Evolutionary conservation across 2,113 vertebrate species (phyloP).

Genomic region (Cheirogaleus medius): DNA sequence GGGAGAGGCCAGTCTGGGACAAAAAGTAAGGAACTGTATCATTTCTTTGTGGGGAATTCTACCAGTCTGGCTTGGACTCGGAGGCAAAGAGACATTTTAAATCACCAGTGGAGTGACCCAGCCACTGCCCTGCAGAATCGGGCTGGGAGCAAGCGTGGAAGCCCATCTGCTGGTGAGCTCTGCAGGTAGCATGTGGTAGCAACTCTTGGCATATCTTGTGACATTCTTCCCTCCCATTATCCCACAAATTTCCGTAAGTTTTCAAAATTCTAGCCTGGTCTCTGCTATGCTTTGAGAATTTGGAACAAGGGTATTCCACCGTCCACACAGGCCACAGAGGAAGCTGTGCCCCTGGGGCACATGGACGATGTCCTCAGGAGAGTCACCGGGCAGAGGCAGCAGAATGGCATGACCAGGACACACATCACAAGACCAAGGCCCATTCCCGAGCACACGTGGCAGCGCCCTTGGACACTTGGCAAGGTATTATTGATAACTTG

Average conservation of each 20-base stretch:
- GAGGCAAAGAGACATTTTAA: not conserved
- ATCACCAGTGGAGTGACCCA: not conserved
- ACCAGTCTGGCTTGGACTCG: not conserved
- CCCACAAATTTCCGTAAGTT: not conserved
- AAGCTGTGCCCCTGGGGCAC: rapidly evolving
- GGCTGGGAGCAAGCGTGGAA: too few species aligned
- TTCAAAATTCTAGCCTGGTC: not conserved
- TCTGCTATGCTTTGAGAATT: not conserved
- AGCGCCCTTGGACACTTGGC: too few species aligned
- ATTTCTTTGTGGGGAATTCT: not conserved
- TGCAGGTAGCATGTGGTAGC: rapidly evolving
- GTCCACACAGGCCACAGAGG: rapidly evolving
- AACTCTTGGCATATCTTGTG: not conserved
- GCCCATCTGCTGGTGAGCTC: not conserved
- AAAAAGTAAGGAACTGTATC: rapidly evolving
- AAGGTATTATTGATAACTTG: too few species aligned
- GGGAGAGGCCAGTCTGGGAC: not conserved
- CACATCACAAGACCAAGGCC: rapidly evolving
- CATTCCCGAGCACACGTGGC: not conserved
- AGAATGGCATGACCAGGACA: not conserved
- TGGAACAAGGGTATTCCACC: not conserved
- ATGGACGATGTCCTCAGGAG: rapidly evolving
- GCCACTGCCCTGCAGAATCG: too few species aligned
- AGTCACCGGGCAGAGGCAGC: not conserved
- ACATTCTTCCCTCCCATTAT: not conserved